Evolutionary conservation across 2,113 vertebrate genomes (phyloP).

Genomic region (Verasper variegatus): DNA sequence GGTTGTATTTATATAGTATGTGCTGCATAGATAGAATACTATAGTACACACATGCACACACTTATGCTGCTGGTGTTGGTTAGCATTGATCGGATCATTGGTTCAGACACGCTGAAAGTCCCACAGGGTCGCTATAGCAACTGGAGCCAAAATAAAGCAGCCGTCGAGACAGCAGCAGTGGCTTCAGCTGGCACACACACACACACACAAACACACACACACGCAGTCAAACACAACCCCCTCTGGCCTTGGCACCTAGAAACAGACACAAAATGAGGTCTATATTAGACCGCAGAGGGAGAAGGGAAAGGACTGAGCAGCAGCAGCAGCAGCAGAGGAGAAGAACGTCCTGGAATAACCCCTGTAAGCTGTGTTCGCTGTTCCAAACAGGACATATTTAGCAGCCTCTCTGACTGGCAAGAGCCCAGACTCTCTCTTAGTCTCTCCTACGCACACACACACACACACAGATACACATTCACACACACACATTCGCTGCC

Average conservation of each 20-base stretch:
- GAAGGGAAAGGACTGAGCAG: slow-evolving; percentile 30
- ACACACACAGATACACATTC: not conserved
- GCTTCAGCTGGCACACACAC: slow-evolving; percentile 38
- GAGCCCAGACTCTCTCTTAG: slow-evolving; percentile 42
- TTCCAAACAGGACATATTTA: slow-evolving; percentile 67
- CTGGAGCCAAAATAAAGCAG: slow-evolving; percentile 76
- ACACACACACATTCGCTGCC: slow-evolving; percentile 10
- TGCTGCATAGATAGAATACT: not conserved
- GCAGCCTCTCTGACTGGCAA: slow-evolving; percentile 52
- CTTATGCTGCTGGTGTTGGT: slow-evolving; percentile 37
- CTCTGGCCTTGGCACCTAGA: slow-evolving; percentile 67
- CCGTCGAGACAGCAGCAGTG: slow-evolving; percentile 61
- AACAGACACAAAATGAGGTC: slow-evolving; percentile 68
- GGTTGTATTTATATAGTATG: not conserved
- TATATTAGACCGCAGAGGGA: slow-evolving; percentile 58
- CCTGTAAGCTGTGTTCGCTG: slow-evolving; percentile 29
- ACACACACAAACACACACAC: not conserved
- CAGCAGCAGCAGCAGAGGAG: slow-evolving; percentile 29
- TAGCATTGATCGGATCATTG: slow-evolving; percentile 56
- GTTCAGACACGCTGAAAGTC: slow-evolving; percentile 66
- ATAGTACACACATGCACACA: not conserved
- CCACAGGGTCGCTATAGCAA: slow-evolving; percentile 78
- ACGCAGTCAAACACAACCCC: slow-evolving; percentile 40
- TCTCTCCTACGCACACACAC: slow-evolving; percentile 10
- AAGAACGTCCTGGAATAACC: slow-evolving; percentile 61